These are phyloP conservation scores for Cathartes aura DNA, from an alignment of 2,113 vertebrate species.

Conservation along the genomic window DNA sequence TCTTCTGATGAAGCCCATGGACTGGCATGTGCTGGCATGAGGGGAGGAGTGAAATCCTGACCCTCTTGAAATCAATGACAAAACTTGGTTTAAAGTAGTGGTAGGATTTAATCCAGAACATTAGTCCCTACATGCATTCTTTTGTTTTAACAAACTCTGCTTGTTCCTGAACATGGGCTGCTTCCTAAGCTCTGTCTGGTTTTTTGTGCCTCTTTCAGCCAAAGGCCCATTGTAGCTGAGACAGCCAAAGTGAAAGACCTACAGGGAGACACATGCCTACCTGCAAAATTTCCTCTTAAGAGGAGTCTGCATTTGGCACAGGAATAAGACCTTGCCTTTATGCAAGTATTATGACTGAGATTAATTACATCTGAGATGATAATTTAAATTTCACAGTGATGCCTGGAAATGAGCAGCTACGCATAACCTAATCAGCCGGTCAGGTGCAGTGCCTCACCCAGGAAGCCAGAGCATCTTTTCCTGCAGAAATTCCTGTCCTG, in stretches of 20 bases:
- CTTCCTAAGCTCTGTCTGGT: neutral
- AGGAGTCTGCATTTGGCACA: neutral
- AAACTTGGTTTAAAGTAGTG: neutral
- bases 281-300: neutral
- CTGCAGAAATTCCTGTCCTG: conserved; percentile 4
- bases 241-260: neutral
- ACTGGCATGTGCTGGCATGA: neutral
- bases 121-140: neutral
- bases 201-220: neutral
- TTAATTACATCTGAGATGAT: neutral
- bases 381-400: neutral
- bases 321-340: neutral
- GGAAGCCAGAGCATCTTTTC: neutral
- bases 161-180: neutral
- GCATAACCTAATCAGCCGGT: neutral
- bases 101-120: neutral
- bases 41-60: neutral
- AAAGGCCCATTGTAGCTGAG: neutral
- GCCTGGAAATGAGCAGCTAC: neutral
- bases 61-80: neutral
- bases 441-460: neutral
- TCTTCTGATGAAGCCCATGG: neutral
- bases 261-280: neutral
- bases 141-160: neutral
- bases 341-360: neutral